Conservation (phyloP, 2,797 vertebrate genomes). For the Sylvilagus floridanus region DNA sequence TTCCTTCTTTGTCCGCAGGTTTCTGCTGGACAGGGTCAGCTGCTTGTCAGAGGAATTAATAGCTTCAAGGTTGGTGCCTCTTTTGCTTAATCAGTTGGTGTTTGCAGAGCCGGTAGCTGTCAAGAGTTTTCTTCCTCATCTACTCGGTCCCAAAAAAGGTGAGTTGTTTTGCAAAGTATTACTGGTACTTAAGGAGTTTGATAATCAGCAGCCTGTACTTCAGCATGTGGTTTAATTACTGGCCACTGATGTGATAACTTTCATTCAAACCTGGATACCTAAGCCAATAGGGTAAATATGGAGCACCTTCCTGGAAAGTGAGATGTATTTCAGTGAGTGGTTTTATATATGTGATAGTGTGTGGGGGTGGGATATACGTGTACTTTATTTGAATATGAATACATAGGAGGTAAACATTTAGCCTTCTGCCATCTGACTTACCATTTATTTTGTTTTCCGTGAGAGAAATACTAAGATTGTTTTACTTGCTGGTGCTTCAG, state of each 20-base stretch:
- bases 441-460: neutral
- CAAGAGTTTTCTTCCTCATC: conserved; percentile 98
- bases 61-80: conserved; percentile 93
- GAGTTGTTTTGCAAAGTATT: conserved; percentile 52
- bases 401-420: no score
- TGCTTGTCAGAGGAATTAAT: conserved; percentile 95
- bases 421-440: neutral
- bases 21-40: conserved; percentile 95
- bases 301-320: neutral
- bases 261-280: neutral
- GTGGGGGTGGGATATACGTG: no score
- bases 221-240: neutral
- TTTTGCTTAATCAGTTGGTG: conserved; percentile 95
- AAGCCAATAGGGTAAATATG: neutral
- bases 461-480: neutral
- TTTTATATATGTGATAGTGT: no score
- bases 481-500: neutral
- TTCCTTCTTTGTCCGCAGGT: conserved; percentile 86
- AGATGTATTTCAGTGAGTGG: neutral
- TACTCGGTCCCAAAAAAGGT: conserved; percentile 96
- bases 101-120: conserved; percentile 98
- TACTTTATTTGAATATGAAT: no score
- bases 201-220: neutral
- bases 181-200: neutral
- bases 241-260: neutral